Conservation (phyloP, 2,797 vertebrate species). For the Lacerta viridis region DNA sequence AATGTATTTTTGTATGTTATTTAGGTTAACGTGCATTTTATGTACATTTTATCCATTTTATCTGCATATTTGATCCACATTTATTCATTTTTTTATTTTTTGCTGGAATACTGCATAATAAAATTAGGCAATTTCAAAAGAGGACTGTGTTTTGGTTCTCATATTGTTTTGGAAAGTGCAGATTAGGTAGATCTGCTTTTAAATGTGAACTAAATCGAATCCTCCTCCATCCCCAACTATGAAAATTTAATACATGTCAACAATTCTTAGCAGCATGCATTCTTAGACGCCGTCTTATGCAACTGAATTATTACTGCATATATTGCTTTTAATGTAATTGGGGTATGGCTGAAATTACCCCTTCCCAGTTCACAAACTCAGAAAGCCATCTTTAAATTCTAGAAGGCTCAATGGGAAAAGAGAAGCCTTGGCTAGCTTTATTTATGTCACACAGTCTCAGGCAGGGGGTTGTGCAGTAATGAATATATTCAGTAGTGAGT, state of each 20-base stretch:
- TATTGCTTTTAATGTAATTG: not conserved
- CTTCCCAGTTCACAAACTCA: slow-evolving; percentile 15
- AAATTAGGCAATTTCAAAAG: too few relatives aligned
- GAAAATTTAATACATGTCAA: not conserved
- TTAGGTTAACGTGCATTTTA: too few relatives aligned
- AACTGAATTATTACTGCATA: not conserved
- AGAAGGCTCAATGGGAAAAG: not conserved
- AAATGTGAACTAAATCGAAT: too few relatives aligned
- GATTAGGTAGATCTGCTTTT: too few relatives aligned
- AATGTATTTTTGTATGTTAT: too few relatives aligned
- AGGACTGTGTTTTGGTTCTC: too few relatives aligned
- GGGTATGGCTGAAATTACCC: not conserved
- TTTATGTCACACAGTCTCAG: not conserved
- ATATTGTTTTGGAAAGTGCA: too few relatives aligned
- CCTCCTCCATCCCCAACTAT: too few relatives aligned
- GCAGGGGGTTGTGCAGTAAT: not conserved
- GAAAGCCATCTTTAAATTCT: slow-evolving; percentile 19
- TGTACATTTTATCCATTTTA: too few relatives aligned
- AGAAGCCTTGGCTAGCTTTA: not conserved
- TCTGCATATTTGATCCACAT: too few relatives aligned
- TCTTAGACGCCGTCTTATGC: not conserved
- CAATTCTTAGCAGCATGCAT: not conserved
- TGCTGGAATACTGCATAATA: too few relatives aligned
- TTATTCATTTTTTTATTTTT: too few relatives aligned
- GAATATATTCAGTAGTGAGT: not conserved